Conservation (phyloP, 2,888 invertebrate species). For the Lepidochrysops patricia region DNA sequence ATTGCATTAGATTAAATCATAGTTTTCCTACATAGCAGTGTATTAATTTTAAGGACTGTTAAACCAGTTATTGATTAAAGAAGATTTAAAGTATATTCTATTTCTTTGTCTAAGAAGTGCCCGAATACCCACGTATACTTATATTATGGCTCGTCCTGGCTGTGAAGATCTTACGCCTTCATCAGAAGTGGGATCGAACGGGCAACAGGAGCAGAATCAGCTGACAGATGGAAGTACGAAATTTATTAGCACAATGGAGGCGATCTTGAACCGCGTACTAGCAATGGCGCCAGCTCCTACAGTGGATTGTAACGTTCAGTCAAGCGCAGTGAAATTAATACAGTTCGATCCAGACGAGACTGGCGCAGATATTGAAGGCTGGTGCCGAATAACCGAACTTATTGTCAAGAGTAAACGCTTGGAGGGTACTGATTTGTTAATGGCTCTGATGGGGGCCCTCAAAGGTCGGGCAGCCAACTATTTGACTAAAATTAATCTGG, state of each 20-base stretch:
- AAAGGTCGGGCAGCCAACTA: conserved; percentile 22
- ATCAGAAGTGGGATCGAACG: neutral
- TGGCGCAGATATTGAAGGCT: conserved; percentile 18
- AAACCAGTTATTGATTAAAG: too few relatives aligned
- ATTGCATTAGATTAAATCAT: too few relatives aligned
- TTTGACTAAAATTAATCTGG: conserved; percentile 9
- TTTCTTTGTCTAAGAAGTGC: too few relatives aligned
- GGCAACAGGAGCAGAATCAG: neutral
- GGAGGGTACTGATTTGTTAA: conserved; percentile 20
- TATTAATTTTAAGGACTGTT: too few relatives aligned
- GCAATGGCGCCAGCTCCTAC: neutral
- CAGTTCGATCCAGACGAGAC: conserved; percentile 18
- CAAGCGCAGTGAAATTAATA: neutral
- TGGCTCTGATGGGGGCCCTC: conserved; percentile 20
- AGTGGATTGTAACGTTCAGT: neutral
- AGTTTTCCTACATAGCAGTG: too few relatives aligned
- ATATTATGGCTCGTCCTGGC: too few relatives aligned
- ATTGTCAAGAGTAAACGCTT: conserved; percentile 17
- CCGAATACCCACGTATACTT: too few relatives aligned
- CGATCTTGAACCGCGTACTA: too few relatives aligned
- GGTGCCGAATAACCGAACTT: conserved; percentile 19
- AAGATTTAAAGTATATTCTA: too few relatives aligned
- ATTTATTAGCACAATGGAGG: neutral
- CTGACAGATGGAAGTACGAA: neutral
- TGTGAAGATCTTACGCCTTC: too few relatives aligned